Evolutionary conservation across 2,888 invertebrate genomes (phyloP), one percentile per base, ranked within the genome.

Genomic region (Torymus texanus): DNA sequence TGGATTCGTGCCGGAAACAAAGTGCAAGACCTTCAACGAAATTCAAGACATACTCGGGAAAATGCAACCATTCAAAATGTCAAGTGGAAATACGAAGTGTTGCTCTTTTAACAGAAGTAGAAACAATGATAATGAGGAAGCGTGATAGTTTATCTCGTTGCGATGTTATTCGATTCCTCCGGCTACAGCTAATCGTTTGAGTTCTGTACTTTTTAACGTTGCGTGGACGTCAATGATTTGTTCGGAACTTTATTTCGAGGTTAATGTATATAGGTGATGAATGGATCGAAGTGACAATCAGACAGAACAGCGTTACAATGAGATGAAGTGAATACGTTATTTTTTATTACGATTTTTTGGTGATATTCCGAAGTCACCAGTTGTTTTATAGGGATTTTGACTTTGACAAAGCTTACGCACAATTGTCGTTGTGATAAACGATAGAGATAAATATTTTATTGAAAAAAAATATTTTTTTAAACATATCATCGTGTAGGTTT

Each of bases 1-100:
- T 1, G 75, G 85, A 2, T 85, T 81, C 51, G 85, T 90, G 2
- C 90, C 90, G 2, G 90, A 90, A 75, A 90, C 90, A 2, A 90
- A 88, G 77, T 85, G 86, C 67, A 88, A 88, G 77, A 88, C 87
- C 2, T 88, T 90, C 18, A 80, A 75, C 2, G 87, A 89, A 68
- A 90, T 90, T 67, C 89, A 89, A 71, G 85, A 84, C 4, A 85
- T 88, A 18, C 79, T 90, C 0, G 82, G 68, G 14, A 63, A 71
- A 14, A 63, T 79, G 55, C 67, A 70, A 0, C 79, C 79, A 1
- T 78, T 79, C 53, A 1, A 75, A 16, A 59, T 75, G 75, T 59
- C 78, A 4, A 2, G 53, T 3, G n/a, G 4, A 3, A 8, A 51
- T 3, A 5, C 59, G n/a, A 53, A 14, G n/a, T 78, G 76, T 62